Conservation (phyloP, 2,888 invertebrate genomes). For the Drosophila mercatorum region DNA sequence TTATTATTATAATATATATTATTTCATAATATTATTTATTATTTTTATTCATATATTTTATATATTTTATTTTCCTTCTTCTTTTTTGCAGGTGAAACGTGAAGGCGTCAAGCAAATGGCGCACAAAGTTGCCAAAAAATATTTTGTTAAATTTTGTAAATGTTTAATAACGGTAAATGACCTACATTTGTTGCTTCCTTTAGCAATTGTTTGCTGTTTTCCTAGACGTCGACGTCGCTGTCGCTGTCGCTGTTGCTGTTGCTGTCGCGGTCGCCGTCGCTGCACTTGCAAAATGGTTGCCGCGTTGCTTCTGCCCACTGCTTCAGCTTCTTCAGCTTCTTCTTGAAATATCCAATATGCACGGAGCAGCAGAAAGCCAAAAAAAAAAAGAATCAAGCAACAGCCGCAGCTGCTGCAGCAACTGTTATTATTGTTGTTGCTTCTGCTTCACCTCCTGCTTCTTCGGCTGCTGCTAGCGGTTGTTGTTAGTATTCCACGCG, state of each 20-base stretch:
- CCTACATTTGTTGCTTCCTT: constrained; percentile 52
- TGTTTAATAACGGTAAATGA: constrained; percentile 42
- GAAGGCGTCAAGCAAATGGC: constrained; percentile 23
- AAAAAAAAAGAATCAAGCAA: not conserved
- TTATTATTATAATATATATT: not conserved
- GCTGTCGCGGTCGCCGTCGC: constrained; percentile 32
- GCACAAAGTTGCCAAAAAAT: constrained; percentile 4
- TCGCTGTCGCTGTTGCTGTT: constrained; percentile 27
- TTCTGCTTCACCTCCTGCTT: not conserved
- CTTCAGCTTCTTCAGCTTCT: not conserved
- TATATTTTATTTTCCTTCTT: not conserved
- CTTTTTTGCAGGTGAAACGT: constrained; percentile 1
- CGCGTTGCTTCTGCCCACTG: constrained; percentile 5
- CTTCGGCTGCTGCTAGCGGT: not conserved
- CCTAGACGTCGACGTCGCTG: constrained; percentile 9
- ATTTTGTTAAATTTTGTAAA: constrained; percentile 7
- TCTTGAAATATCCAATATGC: constrained; percentile 37
- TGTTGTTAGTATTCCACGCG: constrained; percentile 38
- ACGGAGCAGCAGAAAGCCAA: not conserved
- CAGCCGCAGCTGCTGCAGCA: constrained; percentile 14
- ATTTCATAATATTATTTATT: not conserved
- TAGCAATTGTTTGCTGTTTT: not conserved
- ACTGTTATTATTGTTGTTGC: constrained; percentile 20
- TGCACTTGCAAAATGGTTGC: constrained; percentile 46
- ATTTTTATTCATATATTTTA: not conserved